A percentile compares a stretch with the other conserved stretches of the same genome.
phyloP scores from a whole-genome alignment of 2,797 vertebrate genomes.

The Lepus oiostolus region DNA sequence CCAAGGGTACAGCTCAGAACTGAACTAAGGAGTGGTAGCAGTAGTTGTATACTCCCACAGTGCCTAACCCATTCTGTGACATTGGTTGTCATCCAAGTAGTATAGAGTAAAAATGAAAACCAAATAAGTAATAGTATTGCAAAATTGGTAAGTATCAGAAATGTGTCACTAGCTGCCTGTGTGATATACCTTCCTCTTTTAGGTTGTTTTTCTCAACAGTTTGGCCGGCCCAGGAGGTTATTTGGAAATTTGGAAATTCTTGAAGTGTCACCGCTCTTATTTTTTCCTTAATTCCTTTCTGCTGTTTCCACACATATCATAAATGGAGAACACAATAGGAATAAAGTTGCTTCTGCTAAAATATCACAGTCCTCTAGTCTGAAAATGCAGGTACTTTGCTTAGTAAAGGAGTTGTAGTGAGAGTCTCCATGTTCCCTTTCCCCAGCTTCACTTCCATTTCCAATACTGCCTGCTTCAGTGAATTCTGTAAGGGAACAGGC shows the following conservation, averaged over 20 bases:
- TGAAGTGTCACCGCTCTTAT: not conserved
- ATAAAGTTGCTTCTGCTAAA: constrained; percentile 18
- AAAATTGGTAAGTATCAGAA: not conserved
- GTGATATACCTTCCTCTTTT: not conserved
- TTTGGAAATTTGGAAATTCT: constrained; percentile 40
- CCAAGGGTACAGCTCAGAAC: not conserved
- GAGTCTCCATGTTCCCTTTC: not conserved
- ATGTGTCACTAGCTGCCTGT: not conserved
- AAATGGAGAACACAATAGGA: not conserved
- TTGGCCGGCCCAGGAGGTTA: not conserved
- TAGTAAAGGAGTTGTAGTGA: not conserved
- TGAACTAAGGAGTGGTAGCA: not conserved
- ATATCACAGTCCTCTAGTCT: not conserved
- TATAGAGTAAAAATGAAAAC: not conserved
- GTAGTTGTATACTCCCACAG: not conserved
- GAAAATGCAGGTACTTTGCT: constrained; percentile 21
- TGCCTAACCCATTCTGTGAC: not conserved
- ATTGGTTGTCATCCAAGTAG: not conserved
- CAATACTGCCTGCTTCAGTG: not conserved
- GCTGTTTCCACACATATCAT: not conserved
- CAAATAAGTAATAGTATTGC: not conserved
- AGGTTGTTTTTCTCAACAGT: constrained; percentile 35
- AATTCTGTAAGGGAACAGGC: not conserved
- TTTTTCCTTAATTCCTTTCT: constrained; percentile 32
- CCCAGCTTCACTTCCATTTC: not conserved